A percentile compares a stretch with the other conserved stretches of the same genome.
These are phyloP conservation scores for Homarus gammarus DNA, from an alignment of 2,888 invertebrate genomes.

Conservation along the genomic window DNA sequence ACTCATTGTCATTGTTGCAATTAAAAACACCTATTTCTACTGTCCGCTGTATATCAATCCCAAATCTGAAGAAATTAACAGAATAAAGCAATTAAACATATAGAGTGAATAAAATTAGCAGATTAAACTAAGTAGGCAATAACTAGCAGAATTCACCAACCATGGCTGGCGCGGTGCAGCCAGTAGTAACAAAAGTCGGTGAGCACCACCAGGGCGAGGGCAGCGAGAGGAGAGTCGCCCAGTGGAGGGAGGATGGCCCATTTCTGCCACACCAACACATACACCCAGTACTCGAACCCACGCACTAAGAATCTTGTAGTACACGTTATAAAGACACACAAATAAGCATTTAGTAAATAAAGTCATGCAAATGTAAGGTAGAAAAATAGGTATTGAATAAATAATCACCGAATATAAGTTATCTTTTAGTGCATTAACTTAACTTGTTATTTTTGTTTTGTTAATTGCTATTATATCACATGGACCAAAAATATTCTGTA, in stretches of 20 bases:
- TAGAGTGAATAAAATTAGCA: too few species aligned
- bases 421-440: too few species aligned
- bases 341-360: not conserved
- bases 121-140: too few species aligned
- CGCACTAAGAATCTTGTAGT: slow-evolving; percentile 42
- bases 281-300: slow-evolving; percentile 54
- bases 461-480: too few species aligned
- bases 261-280: slow-evolving; percentile 48
- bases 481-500: too few species aligned
- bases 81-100: too few species aligned
- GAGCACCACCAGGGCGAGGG: slow-evolving; percentile 10
- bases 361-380: not conserved
- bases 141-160: too few species aligned
- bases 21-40: not conserved
- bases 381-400: not conserved
- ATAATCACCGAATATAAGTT: not conserved
- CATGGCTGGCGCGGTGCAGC: slow-evolving; percentile 68
- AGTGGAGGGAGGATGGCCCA: slow-evolving; percentile 39
- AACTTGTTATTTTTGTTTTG: too few species aligned
- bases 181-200: slow-evolving; percentile 78
- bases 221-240: slow-evolving; percentile 18
- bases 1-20: not conserved
- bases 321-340: not conserved
- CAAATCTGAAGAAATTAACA: not conserved
- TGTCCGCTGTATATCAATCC: not conserved